Percentiles rank a stretch among this genome's conserved stretches.
phyloP scores from a whole-genome alignment of 2,113 vertebrate species.

The Phaetusa simplex region DNA sequence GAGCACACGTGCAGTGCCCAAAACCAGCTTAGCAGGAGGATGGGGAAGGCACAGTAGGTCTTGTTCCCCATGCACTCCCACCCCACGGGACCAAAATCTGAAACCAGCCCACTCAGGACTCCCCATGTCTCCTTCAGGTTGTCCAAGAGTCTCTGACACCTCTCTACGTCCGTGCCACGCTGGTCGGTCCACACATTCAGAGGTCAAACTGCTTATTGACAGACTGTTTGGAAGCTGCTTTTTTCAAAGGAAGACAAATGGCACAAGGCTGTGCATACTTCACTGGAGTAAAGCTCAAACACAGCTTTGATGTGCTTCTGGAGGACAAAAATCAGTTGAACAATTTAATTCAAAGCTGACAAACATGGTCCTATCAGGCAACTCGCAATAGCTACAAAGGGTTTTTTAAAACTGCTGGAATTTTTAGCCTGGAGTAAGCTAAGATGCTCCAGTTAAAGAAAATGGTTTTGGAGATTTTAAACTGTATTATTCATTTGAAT shows the following conservation, averaged over 20 bases:
- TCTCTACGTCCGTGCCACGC: accelerated
- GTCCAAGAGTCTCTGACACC: background rate
- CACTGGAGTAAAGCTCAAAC: background rate
- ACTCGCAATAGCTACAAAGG: background rate
- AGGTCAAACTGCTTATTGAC: background rate
- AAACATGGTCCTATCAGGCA: background rate
- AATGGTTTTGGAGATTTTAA: background rate
- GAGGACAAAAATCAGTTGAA: background rate
- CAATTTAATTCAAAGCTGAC: background rate
- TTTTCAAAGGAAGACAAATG: constrained; percentile 23
- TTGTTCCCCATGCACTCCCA: background rate
- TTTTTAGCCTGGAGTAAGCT: background rate
- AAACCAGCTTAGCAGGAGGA: background rate
- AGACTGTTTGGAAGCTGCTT: background rate
- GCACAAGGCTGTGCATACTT: background rate
- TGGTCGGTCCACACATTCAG: accelerated
- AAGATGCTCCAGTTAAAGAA: background rate
- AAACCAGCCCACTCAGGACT: background rate
- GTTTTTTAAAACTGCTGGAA: background rate
- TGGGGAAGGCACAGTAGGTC: background rate
- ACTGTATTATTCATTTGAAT: background rate
- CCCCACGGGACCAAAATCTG: background rate
- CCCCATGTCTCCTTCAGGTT: background rate
- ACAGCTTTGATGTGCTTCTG: background rate
- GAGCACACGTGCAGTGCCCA: background rate